Percentiles rank a stretch among this genome's conserved stretches.
Evolutionary conservation across 2,888 invertebrate genomes (phyloP).

Genomic region (Galerucella calmariensis): DNA sequence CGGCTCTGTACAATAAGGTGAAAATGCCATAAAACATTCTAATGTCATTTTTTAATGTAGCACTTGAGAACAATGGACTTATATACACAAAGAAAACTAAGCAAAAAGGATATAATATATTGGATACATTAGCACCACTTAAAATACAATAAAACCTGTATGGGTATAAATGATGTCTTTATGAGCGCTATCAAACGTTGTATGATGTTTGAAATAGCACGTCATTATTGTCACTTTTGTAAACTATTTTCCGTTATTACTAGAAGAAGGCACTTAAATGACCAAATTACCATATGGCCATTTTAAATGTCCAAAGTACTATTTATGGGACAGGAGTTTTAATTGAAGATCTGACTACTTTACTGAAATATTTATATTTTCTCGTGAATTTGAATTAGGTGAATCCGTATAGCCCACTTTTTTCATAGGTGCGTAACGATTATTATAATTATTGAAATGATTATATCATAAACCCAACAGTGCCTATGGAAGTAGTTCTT

Average conservation of each 20-base stretch:
- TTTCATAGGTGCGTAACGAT: too few species aligned
- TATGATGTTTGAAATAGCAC: neutral
- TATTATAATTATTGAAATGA: too few species aligned
- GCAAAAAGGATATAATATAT: constrained; percentile 29
- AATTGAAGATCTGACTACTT: too few species aligned
- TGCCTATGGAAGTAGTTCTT: too few species aligned
- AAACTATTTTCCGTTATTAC: neutral
- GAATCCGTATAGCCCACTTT: too few species aligned
- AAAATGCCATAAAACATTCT: constrained; percentile 26
- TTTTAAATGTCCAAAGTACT: too few species aligned
- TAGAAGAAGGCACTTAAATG: neutral
- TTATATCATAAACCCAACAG: too few species aligned
- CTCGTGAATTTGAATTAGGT: too few species aligned
- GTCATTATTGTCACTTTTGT: neutral
- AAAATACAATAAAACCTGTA: constrained; percentile 25
- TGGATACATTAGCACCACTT: constrained; percentile 23
- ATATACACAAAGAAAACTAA: constrained; percentile 27
- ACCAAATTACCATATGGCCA: too few species aligned
- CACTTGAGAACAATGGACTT: constrained; percentile 29
- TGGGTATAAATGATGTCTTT: constrained; percentile 18
- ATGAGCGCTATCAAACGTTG: constrained; percentile 18
- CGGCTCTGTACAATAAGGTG: constrained; percentile 19
- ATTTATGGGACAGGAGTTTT: too few species aligned
- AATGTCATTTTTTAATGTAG: constrained; percentile 20
- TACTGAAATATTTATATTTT: too few species aligned